These are phyloP conservation scores for Nemurella pictetii DNA, from an alignment of 2,888 invertebrate genomes.

Conservation along the genomic window DNA sequence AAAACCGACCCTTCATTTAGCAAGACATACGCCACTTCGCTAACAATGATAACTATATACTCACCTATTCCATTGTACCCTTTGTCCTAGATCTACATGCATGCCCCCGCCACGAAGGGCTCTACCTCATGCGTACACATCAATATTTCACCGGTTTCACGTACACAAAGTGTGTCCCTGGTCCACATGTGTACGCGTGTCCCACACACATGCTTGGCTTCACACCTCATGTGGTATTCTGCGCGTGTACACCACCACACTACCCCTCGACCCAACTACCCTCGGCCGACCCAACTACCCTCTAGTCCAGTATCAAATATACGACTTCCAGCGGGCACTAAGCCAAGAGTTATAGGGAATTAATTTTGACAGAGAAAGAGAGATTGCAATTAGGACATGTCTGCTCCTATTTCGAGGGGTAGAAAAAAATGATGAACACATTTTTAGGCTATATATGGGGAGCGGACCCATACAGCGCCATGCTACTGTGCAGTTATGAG, in stretches of 20 bases:
- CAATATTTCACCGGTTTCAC: background rate
- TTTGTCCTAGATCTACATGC: background rate
- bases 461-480: no score
- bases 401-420: background rate
- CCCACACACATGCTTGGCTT: background rate
- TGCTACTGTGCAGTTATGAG: no score
- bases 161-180: no score
- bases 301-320: background rate
- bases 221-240: background rate
- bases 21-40: background rate
- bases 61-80: background rate
- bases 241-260: background rate
- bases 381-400: slow-evolving; percentile 26
- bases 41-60: background rate
- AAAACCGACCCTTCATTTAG: background rate
- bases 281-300: background rate
- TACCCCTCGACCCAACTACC: background rate
- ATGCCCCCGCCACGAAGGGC: background rate
- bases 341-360: slow-evolving; percentile 35
- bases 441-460: background rate
- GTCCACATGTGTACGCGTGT: background rate
- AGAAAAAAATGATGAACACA: background rate
- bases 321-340: slow-evolving; percentile 17
- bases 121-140: background rate
- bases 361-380: slow-evolving; percentile 33